Conservation (phyloP, 2,888 invertebrate species). For the Aporophyla lueneburgensis region DNA sequence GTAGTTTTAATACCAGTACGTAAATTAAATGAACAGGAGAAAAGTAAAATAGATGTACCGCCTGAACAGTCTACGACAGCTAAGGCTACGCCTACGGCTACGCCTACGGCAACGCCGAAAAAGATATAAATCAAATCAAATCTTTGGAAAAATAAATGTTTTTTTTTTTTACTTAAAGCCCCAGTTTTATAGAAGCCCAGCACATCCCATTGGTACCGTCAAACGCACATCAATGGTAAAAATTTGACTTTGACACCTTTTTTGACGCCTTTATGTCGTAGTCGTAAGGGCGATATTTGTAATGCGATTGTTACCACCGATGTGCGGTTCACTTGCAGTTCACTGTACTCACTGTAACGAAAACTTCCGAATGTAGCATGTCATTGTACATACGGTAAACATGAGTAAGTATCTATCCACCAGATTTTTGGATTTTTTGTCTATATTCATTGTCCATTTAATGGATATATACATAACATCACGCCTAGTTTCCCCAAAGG, state of each 20-base stretch:
- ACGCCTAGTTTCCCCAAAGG: too few species aligned
- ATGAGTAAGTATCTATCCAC: neutral
- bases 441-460: too few species aligned
- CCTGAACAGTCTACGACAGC: neutral
- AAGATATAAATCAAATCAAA: neutral
- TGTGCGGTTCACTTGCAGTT: neutral
- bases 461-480: too few species aligned
- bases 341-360: neutral
- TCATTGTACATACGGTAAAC: neutral
- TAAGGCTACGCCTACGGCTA: too few species aligned
- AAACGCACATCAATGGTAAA: neutral
- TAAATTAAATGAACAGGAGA: slow-evolving; percentile 59
- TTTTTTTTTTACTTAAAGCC: neutral
- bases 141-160: neutral
- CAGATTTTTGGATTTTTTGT: neutral
- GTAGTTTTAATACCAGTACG: slow-evolving; percentile 75
- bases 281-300: neutral
- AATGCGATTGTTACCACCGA: neutral
- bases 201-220: too few species aligned
- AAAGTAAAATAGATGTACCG: slow-evolving; percentile 44
- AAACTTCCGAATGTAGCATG: neutral
- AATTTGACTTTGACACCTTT: neutral
- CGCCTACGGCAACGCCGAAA: neutral
- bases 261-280: neutral
- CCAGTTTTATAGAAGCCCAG: neutral